Base-by-base conservation (phyloP, 2,113 vertebrate species). In the Catharus bicknelli region DNA sequence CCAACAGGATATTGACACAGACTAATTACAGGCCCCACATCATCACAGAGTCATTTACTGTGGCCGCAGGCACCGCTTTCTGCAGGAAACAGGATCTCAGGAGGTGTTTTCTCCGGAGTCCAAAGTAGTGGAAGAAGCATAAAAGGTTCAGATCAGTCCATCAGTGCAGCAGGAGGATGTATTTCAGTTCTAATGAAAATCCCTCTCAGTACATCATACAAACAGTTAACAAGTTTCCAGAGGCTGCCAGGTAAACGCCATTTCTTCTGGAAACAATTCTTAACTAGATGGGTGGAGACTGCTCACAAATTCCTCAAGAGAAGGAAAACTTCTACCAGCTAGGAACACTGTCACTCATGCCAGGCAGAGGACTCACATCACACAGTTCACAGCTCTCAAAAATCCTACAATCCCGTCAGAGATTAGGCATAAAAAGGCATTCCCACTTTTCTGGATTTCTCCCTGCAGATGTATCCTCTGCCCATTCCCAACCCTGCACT, bases 221-320 rank as follows among this genome's bases (percentile, higher is more conserved):
- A 91, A 94, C 26, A 57, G 96, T 94, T 96, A 95, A 94, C 42
- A 34, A 14, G 67, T 27, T 93, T 84, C 51, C 73, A 75, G 75
- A 53, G 54, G 70, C 66, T 93, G 93, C 86, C 89, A 97, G 96
- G 95, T 96, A 90, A 95, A 92, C 0, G 18, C 61, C 75, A 61
- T 40, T 95, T 66, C 36, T 92, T 54, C 85, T 94, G 88, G 87
- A 94, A 96, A 94, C 78, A 86, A 89, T 91, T 91, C 89, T 94
- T 50, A 78, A 17, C 88, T 90, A 79, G 36, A 82, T 84, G 88
- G 92, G 92, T 76, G 79, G 69, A 86, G 93, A 80, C 91, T 87
- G 77, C 81, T 94, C 72, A 93, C 81, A 91, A 90, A 95, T 90
- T 97, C 97, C 96, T 94, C 66, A 95, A 91, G 91, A 82, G 70